Evolutionary conservation across 2,797 vertebrate genomes (phyloP), one percentile per base, ranked within the genome.

Genomic region (Zenarchopterus dispar): DNA sequence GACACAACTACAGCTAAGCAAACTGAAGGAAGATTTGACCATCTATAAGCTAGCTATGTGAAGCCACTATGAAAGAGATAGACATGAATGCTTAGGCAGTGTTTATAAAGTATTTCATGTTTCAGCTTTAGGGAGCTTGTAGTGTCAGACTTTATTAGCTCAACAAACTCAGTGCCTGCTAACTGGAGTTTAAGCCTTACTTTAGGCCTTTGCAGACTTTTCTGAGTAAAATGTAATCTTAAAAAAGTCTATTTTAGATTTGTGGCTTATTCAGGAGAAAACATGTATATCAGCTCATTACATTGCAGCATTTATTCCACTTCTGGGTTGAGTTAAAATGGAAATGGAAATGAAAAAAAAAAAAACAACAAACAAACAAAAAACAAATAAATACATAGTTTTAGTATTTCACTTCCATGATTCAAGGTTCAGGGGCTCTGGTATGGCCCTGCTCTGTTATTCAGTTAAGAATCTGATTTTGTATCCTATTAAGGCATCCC

Each of bases 131-230:
- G 65, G 80, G 73, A 61, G 56, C 48, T 49, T 51, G 60, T 52
- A 4, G 44, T 74, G 82, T 84, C 80, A 80, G 60, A 45, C 33
- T 31, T 19, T 41, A 51, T 85, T 71, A 79, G 31, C 48, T 84
- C 73, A 73, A 42, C 66, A 62, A 66, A 8, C 55, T 19, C 31
- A 0, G 1, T 18, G 48, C 52, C 39, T 42, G 68, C 57, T 70
- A 67, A 77, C 61, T 62, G 57, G 22, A 62, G 44, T 70, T 58
- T 61, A 63, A 64, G 57, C 8, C 42, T 26, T 56, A 76, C 61
- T 59, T 79, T 5, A 73, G 11, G 53, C 57, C 24, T 55, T 59
- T 46, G 31, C 22, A 63, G 31, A 56, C 19, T 54, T 21, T 22
- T 57, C 26, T 54, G 51, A 70, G 26, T 56, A 56, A 23, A 24